These are phyloP conservation scores for Sebastes goodei DNA, from an alignment of 2,797 vertebrate genomes.

Conservation along the genomic window DNA sequence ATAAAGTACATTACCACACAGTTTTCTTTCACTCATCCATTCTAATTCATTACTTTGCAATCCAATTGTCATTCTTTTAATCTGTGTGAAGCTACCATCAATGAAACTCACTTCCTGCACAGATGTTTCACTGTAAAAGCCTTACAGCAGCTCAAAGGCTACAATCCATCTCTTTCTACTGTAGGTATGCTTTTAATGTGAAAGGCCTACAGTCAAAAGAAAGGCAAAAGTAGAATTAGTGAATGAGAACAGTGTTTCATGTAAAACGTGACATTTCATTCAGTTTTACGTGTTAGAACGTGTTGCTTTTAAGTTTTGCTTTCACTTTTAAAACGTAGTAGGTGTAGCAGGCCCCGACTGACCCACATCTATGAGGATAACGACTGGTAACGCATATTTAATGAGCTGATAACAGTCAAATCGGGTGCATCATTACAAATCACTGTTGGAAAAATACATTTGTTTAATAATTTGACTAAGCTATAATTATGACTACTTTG, in stretches of 20 bases:
- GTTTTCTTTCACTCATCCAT: neutral
- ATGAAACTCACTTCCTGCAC: neutral
- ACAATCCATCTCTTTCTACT: neutral
- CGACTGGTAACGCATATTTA: too few relatives aligned
- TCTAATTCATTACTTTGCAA: neutral
- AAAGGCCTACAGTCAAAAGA: neutral
- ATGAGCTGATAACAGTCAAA: too few relatives aligned
- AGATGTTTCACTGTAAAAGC: neutral
- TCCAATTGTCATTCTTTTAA: neutral
- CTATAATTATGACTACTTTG: neutral
- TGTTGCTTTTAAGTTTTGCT: too few relatives aligned
- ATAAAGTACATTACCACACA: neutral
- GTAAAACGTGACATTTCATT: neutral
- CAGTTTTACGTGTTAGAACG: too few relatives aligned
- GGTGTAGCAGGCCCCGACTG: too few relatives aligned
- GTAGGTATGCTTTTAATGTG: neutral
- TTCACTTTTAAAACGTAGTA: too few relatives aligned
- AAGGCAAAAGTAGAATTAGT: neutral
- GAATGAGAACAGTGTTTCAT: neutral
- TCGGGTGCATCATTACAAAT: neutral
- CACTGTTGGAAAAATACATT: neutral
- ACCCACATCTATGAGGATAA: too few relatives aligned
- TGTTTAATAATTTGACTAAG: neutral
- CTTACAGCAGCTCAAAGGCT: too few relatives aligned
- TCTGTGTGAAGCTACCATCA: neutral